Percentiles rank a stretch among this genome's conserved stretches.
These are phyloP conservation scores for Diplazon laetatorius DNA, from an alignment of 2,888 invertebrate genomes.

Conservation along the genomic window DNA sequence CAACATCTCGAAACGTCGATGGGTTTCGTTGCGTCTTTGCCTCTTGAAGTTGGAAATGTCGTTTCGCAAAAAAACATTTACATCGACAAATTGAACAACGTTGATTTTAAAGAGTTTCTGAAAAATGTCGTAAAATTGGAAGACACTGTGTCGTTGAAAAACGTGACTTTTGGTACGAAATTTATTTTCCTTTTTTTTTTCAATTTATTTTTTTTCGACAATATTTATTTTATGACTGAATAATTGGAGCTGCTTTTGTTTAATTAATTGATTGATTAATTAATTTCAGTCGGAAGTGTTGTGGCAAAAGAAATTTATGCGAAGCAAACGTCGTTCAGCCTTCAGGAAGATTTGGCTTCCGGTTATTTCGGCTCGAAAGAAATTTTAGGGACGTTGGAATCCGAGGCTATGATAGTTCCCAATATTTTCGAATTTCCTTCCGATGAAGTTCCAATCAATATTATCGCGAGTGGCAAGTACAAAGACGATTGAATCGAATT, in stretches of 20 bases:
- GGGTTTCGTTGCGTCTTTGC: constrained; percentile 64
- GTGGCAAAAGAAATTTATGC: constrained; percentile 73
- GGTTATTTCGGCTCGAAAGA: constrained; percentile 60
- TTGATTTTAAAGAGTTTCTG: constrained; percentile 78
- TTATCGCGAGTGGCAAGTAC: constrained; percentile 78
- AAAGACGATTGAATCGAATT: too few species aligned
- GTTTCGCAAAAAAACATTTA: constrained; percentile 76
- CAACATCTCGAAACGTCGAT: constrained; percentile 54
- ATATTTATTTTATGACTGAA: too few species aligned
- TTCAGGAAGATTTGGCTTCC: constrained; percentile 41
- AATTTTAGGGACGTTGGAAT: constrained; percentile 36
- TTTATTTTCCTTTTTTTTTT: too few species aligned
- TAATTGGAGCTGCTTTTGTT: too few species aligned
- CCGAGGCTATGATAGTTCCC: constrained; percentile 74
- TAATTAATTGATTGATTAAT: not conserved
- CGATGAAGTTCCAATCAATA: constrained; percentile 69
- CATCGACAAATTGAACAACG: constrained; percentile 81
- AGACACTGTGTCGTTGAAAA: constrained; percentile 78
- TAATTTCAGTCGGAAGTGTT: constrained; percentile 56
- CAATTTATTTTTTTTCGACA: too few species aligned
- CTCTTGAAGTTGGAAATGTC: constrained; percentile 70
- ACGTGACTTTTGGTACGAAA: constrained; percentile 82
- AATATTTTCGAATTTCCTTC: constrained; percentile 56
- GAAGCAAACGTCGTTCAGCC: constrained; percentile 75
- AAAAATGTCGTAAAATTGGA: constrained; percentile 80